phyloP scores from a whole-genome alignment of 2,113 vertebrate species.

The Pedionomus torquatus region DNA sequence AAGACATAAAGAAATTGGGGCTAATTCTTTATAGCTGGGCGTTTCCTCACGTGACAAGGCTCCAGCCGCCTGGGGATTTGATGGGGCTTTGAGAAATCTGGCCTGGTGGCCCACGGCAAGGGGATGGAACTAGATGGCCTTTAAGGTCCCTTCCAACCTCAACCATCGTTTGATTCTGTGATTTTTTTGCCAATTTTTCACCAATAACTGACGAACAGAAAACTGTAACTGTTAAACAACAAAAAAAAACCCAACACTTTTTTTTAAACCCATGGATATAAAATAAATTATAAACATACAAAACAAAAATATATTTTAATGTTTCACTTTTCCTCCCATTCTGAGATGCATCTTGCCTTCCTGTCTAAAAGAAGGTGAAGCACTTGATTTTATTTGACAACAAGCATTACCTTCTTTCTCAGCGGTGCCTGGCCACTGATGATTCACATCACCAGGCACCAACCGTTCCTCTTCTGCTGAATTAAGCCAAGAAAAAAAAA shows the following conservation, averaged over 20 bases:
- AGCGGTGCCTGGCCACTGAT: background rate
- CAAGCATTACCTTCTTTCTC: background rate
- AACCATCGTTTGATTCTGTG: background rate
- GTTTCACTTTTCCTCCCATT: background rate
- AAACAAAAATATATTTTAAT: background rate
- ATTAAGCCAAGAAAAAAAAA: background rate
- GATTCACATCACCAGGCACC: background rate
- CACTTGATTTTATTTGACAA: rapidly evolving
- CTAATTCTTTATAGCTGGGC: background rate
- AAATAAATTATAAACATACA: background rate
- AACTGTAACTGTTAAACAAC: background rate
- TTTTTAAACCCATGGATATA: background rate
- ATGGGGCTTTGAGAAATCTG: background rate
- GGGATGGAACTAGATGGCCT: background rate
- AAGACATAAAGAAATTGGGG: background rate
- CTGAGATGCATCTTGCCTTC: background rate
- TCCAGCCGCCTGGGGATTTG: background rate
- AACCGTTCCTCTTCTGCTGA: background rate
- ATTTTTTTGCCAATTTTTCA: background rate
- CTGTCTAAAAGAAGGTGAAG: background rate
- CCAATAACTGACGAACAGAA: background rate
- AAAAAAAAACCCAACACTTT: background rate
- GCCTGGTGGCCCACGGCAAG: background rate
- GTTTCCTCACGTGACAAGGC: background rate
- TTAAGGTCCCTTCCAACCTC: background rate